These are phyloP conservation scores for Belonocnema kinseyi DNA, from an alignment of 1,140 invertebrate genomes.

Conservation along the genomic window DNA sequence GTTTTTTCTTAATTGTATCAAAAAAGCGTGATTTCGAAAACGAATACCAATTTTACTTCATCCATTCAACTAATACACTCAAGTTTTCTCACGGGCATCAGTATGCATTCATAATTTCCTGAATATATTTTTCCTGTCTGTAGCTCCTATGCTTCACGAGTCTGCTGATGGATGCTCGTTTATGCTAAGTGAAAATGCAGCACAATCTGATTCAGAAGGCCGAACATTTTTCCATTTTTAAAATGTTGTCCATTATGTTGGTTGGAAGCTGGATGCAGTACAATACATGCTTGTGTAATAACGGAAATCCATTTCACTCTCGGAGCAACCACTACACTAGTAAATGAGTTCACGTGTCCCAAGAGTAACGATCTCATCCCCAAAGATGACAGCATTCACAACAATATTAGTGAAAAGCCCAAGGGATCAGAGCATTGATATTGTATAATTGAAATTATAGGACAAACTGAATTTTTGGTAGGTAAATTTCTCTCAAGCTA, in stretches of 20 bases:
- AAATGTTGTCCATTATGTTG: slow-evolving; percentile 7
- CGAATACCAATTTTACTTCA: too few species aligned
- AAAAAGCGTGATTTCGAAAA: too few species aligned
- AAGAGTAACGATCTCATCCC: background rate
- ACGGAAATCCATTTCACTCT: slow-evolving; percentile 12
- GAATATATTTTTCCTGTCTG: background rate
- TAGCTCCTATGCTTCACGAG: background rate
- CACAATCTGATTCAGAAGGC: background rate
- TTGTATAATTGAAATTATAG: too few species aligned
- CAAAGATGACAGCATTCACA: slow-evolving; percentile 5
- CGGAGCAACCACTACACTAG: background rate
- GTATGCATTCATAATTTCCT: background rate
- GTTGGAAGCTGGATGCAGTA: background rate
- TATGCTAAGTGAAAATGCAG: background rate
- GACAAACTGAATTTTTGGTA: too few species aligned
- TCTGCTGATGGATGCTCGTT: slow-evolving; percentile 8
- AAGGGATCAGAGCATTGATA: background rate
- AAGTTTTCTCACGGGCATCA: background rate
- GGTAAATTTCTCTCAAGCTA: too few species aligned
- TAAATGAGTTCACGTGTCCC: background rate
- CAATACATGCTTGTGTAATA: slow-evolving; percentile 12
- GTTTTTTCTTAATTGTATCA: too few species aligned
- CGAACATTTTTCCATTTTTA: slow-evolving; percentile 4
- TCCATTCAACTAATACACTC: too few species aligned
- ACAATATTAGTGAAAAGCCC: background rate